phyloP scores from a whole-genome alignment of 2,888 invertebrate species.

The Proisotoma minuta region DNA sequence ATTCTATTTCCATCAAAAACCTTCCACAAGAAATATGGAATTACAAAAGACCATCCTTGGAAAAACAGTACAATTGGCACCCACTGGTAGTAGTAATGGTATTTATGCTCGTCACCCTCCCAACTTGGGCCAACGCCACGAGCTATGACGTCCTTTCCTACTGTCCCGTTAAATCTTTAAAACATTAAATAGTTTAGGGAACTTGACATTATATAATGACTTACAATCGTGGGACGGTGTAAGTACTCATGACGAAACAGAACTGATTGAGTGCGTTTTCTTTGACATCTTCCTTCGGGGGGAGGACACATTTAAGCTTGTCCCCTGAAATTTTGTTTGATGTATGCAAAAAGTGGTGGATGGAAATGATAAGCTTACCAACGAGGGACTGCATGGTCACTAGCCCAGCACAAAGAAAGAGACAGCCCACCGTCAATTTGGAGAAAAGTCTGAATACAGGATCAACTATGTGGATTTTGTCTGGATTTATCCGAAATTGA shows the following conservation, averaged over 20 bases:
- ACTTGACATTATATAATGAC: neutral
- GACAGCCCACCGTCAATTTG: conserved; percentile 46
- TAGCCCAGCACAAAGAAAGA: conserved; percentile 48
- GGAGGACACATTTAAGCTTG: conserved; percentile 45
- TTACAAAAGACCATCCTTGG: conserved; percentile 49
- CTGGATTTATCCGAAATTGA: conserved; percentile 32
- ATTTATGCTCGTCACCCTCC: conserved; percentile 46
- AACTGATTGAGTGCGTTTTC: conserved; percentile 42
- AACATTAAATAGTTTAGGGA: neutral
- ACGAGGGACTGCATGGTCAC: conserved; percentile 49
- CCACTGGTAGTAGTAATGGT: conserved; percentile 56
- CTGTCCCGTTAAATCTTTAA: conserved; percentile 41
- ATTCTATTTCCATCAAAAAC: conserved; percentile 48
- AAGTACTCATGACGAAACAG: conserved; percentile 48
- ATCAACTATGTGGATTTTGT: conserved; percentile 48
- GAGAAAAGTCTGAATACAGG: conserved; percentile 49
- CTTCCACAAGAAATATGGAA: conserved; percentile 50
- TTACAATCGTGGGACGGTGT: conserved; percentile 48
- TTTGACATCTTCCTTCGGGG: conserved; percentile 43
- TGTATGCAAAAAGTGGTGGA: neutral
- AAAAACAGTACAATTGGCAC: conserved; percentile 50
- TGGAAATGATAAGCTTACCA: conserved; percentile 46
- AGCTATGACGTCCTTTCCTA: conserved; percentile 49
- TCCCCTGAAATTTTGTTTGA: conserved; percentile 44
- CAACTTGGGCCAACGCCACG: no score